A percentile compares a stretch with the other conserved stretches of the same genome.
These are phyloP conservation scores for Geotrypetes seraphini DNA, from an alignment of 2,797 vertebrate species.

Conservation along the genomic window DNA sequence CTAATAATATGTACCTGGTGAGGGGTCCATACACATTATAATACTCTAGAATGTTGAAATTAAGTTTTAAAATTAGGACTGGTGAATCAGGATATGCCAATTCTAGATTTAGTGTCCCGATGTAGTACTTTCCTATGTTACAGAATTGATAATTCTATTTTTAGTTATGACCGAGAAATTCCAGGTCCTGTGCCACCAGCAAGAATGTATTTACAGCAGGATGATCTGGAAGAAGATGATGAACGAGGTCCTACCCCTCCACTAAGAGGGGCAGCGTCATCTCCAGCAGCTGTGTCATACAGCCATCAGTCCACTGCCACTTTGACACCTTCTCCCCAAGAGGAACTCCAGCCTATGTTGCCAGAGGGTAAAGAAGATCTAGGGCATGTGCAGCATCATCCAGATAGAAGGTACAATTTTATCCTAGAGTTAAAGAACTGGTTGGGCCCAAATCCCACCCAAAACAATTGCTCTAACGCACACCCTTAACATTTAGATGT, in stretches of 20 bases:
- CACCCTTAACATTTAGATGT: too few relatives aligned
- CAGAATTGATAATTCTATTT: conserved; percentile 11
- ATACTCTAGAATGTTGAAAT: too few relatives aligned
- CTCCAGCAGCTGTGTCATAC: conserved; percentile 90
- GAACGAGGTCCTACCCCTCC: conserved; percentile 92
- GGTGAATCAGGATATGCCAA: too few relatives aligned
- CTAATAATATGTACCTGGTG: too few relatives aligned
- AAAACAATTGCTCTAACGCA: too few relatives aligned
- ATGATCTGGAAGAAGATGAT: conserved; percentile 84
- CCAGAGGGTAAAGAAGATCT: conserved; percentile 72
- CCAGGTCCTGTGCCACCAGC: conserved; percentile 83
- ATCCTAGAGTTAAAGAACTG: too few relatives aligned
- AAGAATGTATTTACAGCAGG: conserved; percentile 92
- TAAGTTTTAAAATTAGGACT: too few relatives aligned
- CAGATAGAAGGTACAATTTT: conserved; percentile 74
- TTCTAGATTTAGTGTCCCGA: too few relatives aligned
- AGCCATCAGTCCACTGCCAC: conserved; percentile 97
- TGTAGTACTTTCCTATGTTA: too few relatives aligned
- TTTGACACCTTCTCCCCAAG: conserved; percentile 90
- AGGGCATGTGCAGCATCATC: conserved; percentile 49
- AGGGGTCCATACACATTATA: too few relatives aligned
- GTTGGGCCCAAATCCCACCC: too few relatives aligned
- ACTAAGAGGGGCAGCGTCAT: conserved; percentile 85
- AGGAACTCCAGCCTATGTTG: conserved; percentile 92
- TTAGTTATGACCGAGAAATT: conserved; percentile 85